Base-by-base conservation (phyloP, 2,888 invertebrate species). In the Pristionchus maxplancki region DNA sequence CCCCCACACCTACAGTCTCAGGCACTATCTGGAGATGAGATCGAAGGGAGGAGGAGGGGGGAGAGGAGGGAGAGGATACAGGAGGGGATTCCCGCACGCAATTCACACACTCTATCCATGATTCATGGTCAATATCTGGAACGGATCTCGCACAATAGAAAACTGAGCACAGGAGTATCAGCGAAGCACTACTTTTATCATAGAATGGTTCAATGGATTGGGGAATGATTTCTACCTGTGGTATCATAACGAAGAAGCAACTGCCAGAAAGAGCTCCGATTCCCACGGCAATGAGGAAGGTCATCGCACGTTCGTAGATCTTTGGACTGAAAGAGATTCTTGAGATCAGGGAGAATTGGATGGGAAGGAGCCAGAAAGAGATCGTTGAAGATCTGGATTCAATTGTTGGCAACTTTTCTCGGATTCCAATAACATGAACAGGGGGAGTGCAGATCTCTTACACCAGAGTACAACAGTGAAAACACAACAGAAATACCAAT, bases 241-340 rank as follows among this genome's bases (percentile, higher is more conserved):
- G 94, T 13, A 94, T 89, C 90, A 94, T 92, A 58, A 94, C 93
- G 89, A 94, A 94, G n/a, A 94, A 89, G 6, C 92, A 91, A 24
- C 91, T 92, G 31, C 93, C 93, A 64, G 92, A 91, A 50, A 94
- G 90, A 17, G 93, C 93, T 24, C 94, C 94, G 81, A 94, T 93
- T 15, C 94, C 94, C 11, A 94, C 89, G 2, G 94, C 94, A 24
- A 94, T 92, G 34, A 94, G 90, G 87, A 94, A 94, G 15, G 92
- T 93, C 93, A 94, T 94, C 53, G 91, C 91, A 48, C 93, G 58
- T 37, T 94, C 93, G 90, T 94, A 94, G 37, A 93, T 87, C 2
- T 91, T 89, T 87, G 71, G 28, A 87, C 86, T 88, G 58, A 71
- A 87, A 34, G n/a, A n/a, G n/a, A n/a, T n/a, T n/a, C n/a, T n/a